A percentile compares a stretch with the other conserved stretches of the same genome.
Evolutionary conservation across 2,888 invertebrate genomes (phyloP).

Genomic region (Neoscelio sp.): DNA sequence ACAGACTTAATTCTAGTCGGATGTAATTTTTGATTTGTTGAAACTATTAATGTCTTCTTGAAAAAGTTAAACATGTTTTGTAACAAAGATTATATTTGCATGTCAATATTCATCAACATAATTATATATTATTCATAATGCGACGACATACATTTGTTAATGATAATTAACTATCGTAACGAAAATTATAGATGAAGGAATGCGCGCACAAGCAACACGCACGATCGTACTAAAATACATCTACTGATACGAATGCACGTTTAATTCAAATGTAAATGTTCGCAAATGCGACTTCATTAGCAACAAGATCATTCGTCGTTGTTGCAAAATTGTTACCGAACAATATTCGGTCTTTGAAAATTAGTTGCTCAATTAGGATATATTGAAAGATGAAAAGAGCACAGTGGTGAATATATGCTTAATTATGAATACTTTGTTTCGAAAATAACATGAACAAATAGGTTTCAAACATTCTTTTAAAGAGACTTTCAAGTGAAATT

Average conservation of each 20-base stretch:
- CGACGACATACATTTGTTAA: slow-evolving; percentile 7
- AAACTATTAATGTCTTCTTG: too few species aligned
- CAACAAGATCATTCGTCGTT: slow-evolving; percentile 35
- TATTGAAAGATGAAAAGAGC: slow-evolving; percentile 23
- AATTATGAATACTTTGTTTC: slow-evolving; percentile 4
- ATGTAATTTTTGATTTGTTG: too few species aligned
- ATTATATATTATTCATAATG: background rate
- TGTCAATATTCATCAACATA: too few species aligned
- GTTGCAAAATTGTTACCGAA: slow-evolving; percentile 29
- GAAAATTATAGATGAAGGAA: slow-evolving; percentile 38
- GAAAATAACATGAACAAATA: background rate
- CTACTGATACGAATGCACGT: slow-evolving; percentile 13
- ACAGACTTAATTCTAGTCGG: too few species aligned
- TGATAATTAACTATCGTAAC: slow-evolving; percentile 13
- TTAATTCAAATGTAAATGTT: slow-evolving; percentile 36
- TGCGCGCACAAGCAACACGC: too few species aligned
- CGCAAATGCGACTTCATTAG: slow-evolving; percentile 37
- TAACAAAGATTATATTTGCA: too few species aligned
- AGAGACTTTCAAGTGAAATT: too few species aligned
- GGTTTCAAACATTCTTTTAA: too few species aligned
- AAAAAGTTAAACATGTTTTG: too few species aligned
- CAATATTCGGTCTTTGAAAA: slow-evolving; percentile 36
- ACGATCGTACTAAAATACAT: slow-evolving; percentile 21
- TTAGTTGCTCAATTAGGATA: slow-evolving; percentile 33
- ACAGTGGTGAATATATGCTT: background rate